A percentile compares a stretch with the other conserved stretches of the same genome.
Evolutionary conservation across 2,797 vertebrate genomes (phyloP).

Genomic region (Cephalopachus bancanus): DNA sequence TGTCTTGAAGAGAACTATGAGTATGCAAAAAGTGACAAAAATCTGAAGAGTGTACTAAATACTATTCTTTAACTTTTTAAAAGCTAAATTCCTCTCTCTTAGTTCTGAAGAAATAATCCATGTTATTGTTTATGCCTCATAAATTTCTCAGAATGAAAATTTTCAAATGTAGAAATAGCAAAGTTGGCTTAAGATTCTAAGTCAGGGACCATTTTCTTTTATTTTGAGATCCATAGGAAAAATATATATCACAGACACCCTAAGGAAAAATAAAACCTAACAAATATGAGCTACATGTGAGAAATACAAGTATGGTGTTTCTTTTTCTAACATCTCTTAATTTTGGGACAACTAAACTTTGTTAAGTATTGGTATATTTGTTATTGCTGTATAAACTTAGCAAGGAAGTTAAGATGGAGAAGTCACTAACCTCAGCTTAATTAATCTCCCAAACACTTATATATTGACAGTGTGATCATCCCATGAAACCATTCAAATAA

Average conservation of each 20-base stretch:
- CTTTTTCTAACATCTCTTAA: not conserved
- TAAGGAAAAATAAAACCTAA: not conserved
- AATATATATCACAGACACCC: not conserved
- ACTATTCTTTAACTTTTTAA: not conserved
- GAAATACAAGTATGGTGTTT: not conserved
- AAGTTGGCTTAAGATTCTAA: not conserved
- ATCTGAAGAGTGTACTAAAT: not conserved
- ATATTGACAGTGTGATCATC: not conserved
- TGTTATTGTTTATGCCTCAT: not conserved
- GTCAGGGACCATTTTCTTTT: not conserved
- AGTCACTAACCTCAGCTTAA: not conserved
- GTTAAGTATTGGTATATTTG: not conserved
- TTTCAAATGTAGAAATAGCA: constrained; percentile 24
- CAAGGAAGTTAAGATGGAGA: not conserved
- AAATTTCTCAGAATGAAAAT: not conserved
- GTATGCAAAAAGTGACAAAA: not conserved
- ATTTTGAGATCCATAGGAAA: not conserved
- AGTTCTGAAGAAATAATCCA: not conserved
- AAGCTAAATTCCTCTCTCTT: not conserved
- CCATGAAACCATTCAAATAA: not conserved
- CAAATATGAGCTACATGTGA: not conserved
- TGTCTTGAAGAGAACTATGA: not conserved
- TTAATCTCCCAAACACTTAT: not conserved
- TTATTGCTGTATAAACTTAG: not conserved
- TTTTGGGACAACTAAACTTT: not conserved